phyloP scores from a whole-genome alignment of 2,113 vertebrate genomes.

The Galbula dea region DNA sequence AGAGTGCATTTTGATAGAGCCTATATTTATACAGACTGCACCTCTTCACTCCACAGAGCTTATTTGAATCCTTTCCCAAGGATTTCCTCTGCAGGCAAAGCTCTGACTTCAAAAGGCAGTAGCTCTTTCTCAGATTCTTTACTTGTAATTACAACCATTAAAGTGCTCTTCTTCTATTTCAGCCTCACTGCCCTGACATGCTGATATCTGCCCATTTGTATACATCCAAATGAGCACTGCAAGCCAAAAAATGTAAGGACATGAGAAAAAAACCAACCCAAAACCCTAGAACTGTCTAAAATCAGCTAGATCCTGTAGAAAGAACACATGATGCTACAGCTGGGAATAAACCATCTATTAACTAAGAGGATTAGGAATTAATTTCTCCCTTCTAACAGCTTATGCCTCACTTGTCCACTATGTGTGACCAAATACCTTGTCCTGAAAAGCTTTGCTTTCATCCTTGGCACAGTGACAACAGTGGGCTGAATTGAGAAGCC shows the following conservation, averaged over 20 bases:
- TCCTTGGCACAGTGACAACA: not conserved
- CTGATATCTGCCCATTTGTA: not conserved
- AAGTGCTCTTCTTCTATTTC: not conserved
- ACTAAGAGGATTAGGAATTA: slow-evolving; percentile 25
- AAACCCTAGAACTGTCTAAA: not conserved
- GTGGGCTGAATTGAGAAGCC: not conserved
- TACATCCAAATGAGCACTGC: not conserved
- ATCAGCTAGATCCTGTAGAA: not conserved
- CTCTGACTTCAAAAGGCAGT: not conserved
- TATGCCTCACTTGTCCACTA: not conserved
- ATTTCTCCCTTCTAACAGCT: not conserved
- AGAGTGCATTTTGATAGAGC: not conserved
- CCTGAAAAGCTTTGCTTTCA: not conserved
- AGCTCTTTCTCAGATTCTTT: not conserved
- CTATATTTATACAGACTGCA: not conserved
- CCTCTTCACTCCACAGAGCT: not conserved
- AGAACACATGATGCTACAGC: not conserved
- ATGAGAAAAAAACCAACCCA: not conserved
- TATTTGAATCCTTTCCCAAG: not conserved
- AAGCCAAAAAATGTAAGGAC: not conserved
- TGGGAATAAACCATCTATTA: slow-evolving; percentile 7
- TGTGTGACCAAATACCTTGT: not conserved
- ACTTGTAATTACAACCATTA: not conserved
- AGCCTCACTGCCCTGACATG: not conserved
- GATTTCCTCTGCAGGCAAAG: slow-evolving; percentile 24